A percentile compares a stretch with the other conserved stretches of the same genome.
These are phyloP conservation scores for Nycticryphes semicollaris DNA, from an alignment of 2,113 vertebrate genomes.

Conservation along the genomic window DNA sequence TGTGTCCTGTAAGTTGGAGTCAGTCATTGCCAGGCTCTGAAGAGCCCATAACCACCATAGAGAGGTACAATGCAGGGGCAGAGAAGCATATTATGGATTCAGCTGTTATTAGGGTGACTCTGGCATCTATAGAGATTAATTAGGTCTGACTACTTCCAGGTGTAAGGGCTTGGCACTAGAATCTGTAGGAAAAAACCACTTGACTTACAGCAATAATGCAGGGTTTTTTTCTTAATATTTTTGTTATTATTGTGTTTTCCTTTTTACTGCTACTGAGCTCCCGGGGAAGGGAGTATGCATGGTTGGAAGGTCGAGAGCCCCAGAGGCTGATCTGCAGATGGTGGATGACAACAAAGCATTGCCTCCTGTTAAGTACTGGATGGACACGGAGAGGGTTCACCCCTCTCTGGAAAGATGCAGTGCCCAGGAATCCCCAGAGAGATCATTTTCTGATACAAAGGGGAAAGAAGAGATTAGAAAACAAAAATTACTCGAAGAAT, in stretches of 20 bases:
- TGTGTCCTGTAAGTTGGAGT: neutral
- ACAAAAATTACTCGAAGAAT: neutral
- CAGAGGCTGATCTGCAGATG: neutral
- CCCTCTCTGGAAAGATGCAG: neutral
- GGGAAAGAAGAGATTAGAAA: neutral
- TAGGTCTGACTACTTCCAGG: neutral
- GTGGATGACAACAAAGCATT: neutral
- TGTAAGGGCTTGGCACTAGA: neutral
- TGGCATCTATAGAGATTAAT: neutral
- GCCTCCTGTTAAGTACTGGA: neutral
- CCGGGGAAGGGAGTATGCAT: fast-evolving
- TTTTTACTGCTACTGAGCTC: neutral
- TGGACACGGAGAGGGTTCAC: neutral
- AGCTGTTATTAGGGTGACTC: neutral
- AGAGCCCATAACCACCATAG: neutral
- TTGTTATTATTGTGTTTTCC: neutral
- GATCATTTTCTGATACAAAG: neutral
- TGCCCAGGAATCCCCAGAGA: neutral
- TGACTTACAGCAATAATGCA: neutral
- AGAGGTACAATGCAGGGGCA: neutral
- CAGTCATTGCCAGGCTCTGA: neutral
- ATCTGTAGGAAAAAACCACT: neutral
- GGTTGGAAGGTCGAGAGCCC: neutral
- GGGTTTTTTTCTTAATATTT: neutral
- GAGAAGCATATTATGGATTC: neutral